A percentile compares a stretch with the other conserved stretches of the same genome.
These are phyloP conservation scores for Calameuta filiformis DNA, from an alignment of 2,888 invertebrate species.

Conservation along the genomic window DNA sequence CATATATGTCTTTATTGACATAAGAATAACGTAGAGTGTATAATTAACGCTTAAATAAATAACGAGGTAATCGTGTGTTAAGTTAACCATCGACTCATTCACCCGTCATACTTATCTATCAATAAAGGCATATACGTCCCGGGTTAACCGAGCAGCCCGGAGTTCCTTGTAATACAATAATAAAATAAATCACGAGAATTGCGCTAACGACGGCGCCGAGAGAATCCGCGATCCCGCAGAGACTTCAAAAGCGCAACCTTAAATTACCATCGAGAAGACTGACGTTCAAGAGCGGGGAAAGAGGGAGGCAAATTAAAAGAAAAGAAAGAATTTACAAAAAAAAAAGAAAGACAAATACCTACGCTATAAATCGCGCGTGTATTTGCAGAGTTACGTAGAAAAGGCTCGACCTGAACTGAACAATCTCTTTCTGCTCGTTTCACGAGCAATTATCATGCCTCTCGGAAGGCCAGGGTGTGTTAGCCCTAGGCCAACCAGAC, in stretches of 20 bases:
- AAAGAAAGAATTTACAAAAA: background rate
- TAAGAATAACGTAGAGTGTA: background rate
- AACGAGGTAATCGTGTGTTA: background rate
- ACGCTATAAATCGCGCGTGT: background rate
- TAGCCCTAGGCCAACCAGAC: constrained; percentile 5
- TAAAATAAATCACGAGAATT: background rate
- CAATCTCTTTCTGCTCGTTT: constrained; percentile 3
- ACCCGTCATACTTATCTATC: background rate
- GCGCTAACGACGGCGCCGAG: background rate
- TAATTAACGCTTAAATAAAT: background rate
- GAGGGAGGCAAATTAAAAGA: background rate
- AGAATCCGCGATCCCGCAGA: background rate
- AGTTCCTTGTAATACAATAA: background rate
- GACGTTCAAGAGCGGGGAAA: background rate
- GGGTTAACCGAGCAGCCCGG: background rate
- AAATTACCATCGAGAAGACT: background rate
- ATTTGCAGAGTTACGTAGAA: background rate
- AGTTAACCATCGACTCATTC: background rate
- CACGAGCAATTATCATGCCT: constrained; percentile 12
- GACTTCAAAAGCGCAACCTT: background rate
- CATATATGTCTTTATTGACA: background rate
- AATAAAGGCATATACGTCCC: background rate
- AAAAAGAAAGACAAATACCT: background rate
- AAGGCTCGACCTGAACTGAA: background rate
- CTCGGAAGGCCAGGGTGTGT: constrained; percentile 8